phyloP scores from a whole-genome alignment of 2,797 vertebrate genomes.

The Dipus sagitta region DNA sequence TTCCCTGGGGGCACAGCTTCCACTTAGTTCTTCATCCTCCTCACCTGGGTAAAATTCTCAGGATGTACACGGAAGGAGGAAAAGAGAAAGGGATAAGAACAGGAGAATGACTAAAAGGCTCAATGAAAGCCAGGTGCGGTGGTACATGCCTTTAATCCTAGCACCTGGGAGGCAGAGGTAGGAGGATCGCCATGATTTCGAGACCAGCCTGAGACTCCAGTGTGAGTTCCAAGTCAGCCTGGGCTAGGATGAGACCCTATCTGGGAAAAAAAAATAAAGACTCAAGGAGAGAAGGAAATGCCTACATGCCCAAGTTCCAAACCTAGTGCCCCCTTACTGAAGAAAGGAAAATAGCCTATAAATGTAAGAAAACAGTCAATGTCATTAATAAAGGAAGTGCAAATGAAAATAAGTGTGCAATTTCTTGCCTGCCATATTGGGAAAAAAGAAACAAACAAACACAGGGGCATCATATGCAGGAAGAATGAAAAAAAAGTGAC shows the following conservation, averaged over 20 bases:
- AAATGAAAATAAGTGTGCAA: not conserved
- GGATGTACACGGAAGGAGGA: not conserved
- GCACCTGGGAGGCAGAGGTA: too few species aligned
- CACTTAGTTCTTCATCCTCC: not conserved
- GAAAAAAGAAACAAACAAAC: not conserved
- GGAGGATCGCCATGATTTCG: too few species aligned
- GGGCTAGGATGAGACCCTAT: too few species aligned
- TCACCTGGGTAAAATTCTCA: not conserved
- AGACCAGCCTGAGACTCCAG: too few species aligned
- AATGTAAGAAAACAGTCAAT: not conserved
- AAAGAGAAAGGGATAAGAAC: too few species aligned
- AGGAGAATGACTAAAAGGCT: too few species aligned
- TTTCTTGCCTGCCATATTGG: not conserved
- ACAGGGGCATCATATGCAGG: too few species aligned
- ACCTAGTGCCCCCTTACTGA: not conserved
- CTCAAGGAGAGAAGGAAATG: not conserved
- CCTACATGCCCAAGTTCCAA: not conserved
- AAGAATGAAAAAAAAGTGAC: not conserved
- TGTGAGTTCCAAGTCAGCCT: too few species aligned
- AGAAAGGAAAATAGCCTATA: not conserved
- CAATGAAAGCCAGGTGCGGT: too few species aligned
- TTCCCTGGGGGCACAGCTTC: not conserved
- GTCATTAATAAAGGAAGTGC: slow-evolving; percentile 7
- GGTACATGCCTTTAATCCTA: too few species aligned
- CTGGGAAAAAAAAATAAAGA: not conserved